phyloP scores from a whole-genome alignment of 2,113 vertebrate species.

The Aegypius monachus region DNA sequence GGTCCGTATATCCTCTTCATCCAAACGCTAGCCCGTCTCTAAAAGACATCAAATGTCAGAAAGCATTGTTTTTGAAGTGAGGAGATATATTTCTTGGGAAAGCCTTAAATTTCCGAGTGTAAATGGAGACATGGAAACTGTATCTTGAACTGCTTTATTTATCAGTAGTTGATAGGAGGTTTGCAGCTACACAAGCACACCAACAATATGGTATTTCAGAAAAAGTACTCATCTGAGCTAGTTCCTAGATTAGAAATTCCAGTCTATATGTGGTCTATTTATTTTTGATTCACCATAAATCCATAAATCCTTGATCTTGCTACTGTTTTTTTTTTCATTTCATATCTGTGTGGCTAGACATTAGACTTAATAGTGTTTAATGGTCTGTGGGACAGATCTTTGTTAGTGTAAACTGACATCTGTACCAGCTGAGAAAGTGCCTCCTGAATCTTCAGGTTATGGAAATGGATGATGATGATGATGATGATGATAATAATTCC shows the following conservation, averaged over 20 bases:
- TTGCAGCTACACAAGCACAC: neutral
- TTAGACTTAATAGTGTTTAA: neutral
- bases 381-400: neutral
- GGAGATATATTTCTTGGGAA: neutral
- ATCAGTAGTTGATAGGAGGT: neutral
- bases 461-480: neutral
- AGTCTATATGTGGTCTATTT: neutral
- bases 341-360: neutral
- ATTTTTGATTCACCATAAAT: neutral
- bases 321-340: neutral
- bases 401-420: neutral
- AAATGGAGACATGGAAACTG: neutral
- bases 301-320: neutral
- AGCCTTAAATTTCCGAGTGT: neutral
- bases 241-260: neutral
- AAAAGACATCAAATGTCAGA: neutral
- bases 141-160: neutral
- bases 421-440: neutral
- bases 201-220: neutral
- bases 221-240: neutral
- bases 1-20: neutral
- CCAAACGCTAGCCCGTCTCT: neutral
- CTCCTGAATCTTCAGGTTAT: neutral
- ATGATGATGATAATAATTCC: neutral
- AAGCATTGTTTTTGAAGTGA: neutral